Evolutionary conservation across 2,888 invertebrate genomes (phyloP).

Genomic region (Tetheella fluctuosa): DNA sequence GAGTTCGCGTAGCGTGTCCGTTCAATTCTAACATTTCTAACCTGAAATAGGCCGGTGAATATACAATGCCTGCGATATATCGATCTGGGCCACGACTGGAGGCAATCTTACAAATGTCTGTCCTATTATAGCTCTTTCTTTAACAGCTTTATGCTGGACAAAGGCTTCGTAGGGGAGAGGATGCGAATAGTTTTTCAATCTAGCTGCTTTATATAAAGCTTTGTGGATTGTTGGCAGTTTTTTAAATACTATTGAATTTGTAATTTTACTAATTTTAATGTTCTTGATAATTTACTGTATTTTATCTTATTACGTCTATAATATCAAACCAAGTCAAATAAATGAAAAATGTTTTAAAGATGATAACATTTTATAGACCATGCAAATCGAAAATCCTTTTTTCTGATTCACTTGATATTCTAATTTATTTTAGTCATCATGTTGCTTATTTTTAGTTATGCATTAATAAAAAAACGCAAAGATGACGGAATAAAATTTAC

Average conservation of each 20-base stretch:
- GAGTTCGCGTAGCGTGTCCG: slow-evolving; percentile 66
- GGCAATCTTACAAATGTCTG: slow-evolving; percentile 64
- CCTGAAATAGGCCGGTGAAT: slow-evolving; percentile 71
- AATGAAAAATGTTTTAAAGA: too few species aligned
- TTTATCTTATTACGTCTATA: too few species aligned
- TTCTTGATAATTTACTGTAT: background rate
- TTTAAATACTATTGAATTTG: background rate
- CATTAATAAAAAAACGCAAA: too few species aligned
- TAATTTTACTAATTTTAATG: background rate
- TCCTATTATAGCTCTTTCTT: slow-evolving; percentile 57
- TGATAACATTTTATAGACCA: too few species aligned
- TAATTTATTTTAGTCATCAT: too few species aligned
- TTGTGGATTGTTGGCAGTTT: background rate
- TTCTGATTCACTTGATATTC: too few species aligned
- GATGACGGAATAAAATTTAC: too few species aligned
- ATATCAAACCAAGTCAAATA: too few species aligned
- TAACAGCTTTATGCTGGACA: slow-evolving; percentile 53
- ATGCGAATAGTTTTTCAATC: slow-evolving; percentile 43
- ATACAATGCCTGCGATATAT: slow-evolving; percentile 68
- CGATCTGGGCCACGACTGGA: slow-evolving; percentile 54
- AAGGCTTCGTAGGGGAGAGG: slow-evolving; percentile 40
- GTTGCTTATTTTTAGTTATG: too few species aligned
- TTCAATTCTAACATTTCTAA: slow-evolving; percentile 52
- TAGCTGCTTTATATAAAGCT: slow-evolving; percentile 20
- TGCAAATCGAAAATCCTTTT: too few species aligned